Conservation (phyloP, 2,797 vertebrate genomes). For the Artibeus jamaicensis region DNA sequence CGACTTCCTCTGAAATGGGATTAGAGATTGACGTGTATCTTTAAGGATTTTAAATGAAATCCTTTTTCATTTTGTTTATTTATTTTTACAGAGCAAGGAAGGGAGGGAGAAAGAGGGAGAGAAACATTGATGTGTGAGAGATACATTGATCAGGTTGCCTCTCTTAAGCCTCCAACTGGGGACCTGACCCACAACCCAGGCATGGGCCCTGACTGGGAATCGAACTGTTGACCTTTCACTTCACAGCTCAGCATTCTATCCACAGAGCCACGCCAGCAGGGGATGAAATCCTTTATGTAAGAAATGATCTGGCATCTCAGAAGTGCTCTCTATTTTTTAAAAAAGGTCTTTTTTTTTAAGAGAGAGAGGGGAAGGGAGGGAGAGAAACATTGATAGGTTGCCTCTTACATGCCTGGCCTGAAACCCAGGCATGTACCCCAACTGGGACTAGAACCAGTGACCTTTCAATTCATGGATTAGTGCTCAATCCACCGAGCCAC, state of each 20-base stretch:
- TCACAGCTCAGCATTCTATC: too few relatives aligned
- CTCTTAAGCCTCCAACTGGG: neutral
- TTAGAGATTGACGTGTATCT: neutral
- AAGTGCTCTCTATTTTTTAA: conserved; percentile 86
- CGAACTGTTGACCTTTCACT: too few relatives aligned
- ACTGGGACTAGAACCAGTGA: too few relatives aligned
- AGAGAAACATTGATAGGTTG: too few relatives aligned
- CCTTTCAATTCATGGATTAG: too few relatives aligned
- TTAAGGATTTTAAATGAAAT: neutral
- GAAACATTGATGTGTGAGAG: neutral
- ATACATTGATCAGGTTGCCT: neutral
- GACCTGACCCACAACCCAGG: neutral
- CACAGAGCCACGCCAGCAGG: too few relatives aligned
- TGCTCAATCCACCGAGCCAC: too few relatives aligned
- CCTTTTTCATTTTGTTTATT: neutral
- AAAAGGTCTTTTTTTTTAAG: too few relatives aligned
- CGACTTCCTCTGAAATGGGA: neutral
- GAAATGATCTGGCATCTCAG: neutral
- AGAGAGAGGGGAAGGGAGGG: too few relatives aligned
- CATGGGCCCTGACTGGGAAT: neutral
- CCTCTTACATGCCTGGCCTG: too few relatives aligned
- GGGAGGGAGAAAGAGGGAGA: neutral
- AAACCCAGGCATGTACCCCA: too few relatives aligned
- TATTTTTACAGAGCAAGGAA: neutral
- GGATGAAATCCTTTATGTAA: neutral